phyloP scores from a whole-genome alignment of 2,888 invertebrate genomes.

The Bombylius major region DNA sequence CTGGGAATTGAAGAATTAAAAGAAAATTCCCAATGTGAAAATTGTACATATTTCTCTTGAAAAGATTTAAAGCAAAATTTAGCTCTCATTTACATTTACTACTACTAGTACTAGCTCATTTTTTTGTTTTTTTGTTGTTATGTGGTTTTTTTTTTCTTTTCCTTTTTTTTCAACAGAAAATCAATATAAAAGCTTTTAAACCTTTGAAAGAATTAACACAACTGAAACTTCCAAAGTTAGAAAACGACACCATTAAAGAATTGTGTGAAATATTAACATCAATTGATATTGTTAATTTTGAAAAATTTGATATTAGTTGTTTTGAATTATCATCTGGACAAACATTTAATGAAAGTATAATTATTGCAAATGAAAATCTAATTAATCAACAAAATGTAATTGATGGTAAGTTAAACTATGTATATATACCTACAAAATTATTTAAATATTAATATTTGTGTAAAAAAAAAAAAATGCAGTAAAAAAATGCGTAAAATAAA shows the following conservation, averaged over 20 bases:
- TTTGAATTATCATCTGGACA: conserved; percentile 30
- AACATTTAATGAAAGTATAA: conserved; percentile 32
- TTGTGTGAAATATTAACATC: conserved; percentile 30
- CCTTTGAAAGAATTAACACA: conserved; percentile 30
- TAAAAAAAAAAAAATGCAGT: too few species aligned
- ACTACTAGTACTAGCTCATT: too few species aligned
- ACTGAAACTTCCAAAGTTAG: conserved; percentile 31
- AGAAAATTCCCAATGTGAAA: too few species aligned
- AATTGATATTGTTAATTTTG: conserved; percentile 33
- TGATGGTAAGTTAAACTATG: neutral
- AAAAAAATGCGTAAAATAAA: too few species aligned
- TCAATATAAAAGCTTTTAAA: conserved; percentile 32
- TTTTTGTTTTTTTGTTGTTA: conserved; percentile 9
- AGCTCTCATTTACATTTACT: too few species aligned
- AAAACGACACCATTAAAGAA: conserved; percentile 24
- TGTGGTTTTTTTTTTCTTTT: neutral
- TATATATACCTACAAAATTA: too few species aligned
- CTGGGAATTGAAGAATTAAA: too few species aligned
- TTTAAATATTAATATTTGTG: too few species aligned
- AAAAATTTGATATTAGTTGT: conserved; percentile 33
- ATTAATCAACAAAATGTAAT: neutral
- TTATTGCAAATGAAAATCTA: neutral
- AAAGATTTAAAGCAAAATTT: too few species aligned
- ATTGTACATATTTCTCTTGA: too few species aligned
- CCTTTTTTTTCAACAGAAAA: conserved; percentile 24